Percentiles rank a stretch among this genome's conserved stretches.
These are phyloP conservation scores for Drosophila anceps DNA, from an alignment of 2,888 invertebrate species.

Conservation along the genomic window DNA sequence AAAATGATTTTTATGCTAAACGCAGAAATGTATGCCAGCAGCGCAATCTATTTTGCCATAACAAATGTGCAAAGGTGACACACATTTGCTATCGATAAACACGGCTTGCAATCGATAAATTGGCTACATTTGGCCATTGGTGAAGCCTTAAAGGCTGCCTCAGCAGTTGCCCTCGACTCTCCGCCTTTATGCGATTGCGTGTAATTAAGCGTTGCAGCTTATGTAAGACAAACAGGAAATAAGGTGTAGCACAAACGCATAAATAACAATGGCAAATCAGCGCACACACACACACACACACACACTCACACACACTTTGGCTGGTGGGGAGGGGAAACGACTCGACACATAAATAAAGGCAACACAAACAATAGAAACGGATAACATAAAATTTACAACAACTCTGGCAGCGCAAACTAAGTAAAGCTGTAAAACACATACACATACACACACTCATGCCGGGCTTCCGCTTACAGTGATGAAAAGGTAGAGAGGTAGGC, in stretches of 20 bases:
- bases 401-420: slow-evolving; percentile 50
- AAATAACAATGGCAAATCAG: slow-evolving; percentile 69
- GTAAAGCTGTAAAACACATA: slow-evolving; percentile 53
- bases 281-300: slow-evolving; percentile 34
- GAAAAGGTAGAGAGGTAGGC: slow-evolving; percentile 68
- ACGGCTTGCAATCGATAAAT: slow-evolving; percentile 22
- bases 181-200: slow-evolving; percentile 49
- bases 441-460: not conserved
- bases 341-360: slow-evolving; percentile 70
- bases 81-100: slow-evolving; percentile 28
- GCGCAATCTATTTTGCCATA: slow-evolving; percentile 2
- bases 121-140: not conserved
- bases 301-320: slow-evolving; percentile 11
- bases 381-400: slow-evolving; percentile 80
- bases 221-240: slow-evolving; percentile 79
- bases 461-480: slow-evolving; percentile 60
- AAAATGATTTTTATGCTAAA: slow-evolving; percentile 26
- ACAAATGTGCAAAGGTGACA: slow-evolving; percentile 20
- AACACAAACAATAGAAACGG: slow-evolving; percentile 77
- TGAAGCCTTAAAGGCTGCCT: not conserved
- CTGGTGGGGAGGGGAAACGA: slow-evolving; percentile 13
- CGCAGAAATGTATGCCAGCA: not conserved
- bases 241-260: slow-evolving; percentile 77
- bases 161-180: slow-evolving; percentile 5
- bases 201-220: slow-evolving; percentile 79